Percentiles rank a stretch among this genome's conserved stretches.
phyloP scores from a whole-genome alignment of 2,113 vertebrate species.

The Crotalus tigris region DNA sequence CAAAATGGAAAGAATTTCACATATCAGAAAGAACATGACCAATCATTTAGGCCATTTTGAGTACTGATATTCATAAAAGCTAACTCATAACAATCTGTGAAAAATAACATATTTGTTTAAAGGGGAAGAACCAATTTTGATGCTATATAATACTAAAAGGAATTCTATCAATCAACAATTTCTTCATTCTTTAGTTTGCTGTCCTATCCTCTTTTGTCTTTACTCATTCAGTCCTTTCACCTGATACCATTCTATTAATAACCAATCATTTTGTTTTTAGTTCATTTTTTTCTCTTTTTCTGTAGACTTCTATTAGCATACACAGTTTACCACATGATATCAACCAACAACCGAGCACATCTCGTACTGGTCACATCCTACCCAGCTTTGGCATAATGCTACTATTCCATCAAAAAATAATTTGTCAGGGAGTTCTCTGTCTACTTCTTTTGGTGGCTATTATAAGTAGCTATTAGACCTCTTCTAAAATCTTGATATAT shows the following conservation, averaged over 20 bases:
- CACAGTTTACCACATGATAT: too few relatives aligned
- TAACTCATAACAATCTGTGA: background rate
- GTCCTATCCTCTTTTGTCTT: background rate
- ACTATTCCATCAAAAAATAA: too few relatives aligned
- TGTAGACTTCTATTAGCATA: background rate
- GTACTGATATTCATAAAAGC: background rate
- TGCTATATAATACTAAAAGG: rapidly evolving
- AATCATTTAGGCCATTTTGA: background rate
- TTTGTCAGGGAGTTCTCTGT: too few relatives aligned
- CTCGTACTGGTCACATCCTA: too few relatives aligned
- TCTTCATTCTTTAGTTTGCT: background rate
- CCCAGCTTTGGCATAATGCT: too few relatives aligned
- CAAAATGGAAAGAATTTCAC: background rate
- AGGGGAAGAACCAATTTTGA: background rate
- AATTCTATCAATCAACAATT: background rate
- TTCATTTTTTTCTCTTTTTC: background rate
- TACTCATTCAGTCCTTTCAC: background rate
- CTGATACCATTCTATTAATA: background rate
- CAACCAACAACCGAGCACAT: too few relatives aligned
- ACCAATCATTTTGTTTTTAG: background rate
- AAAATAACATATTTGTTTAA: background rate
- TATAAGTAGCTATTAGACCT: too few relatives aligned
- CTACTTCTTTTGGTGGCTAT: too few relatives aligned
- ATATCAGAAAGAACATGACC: background rate
- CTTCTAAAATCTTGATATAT: too few relatives aligned